Conservation (phyloP, 2,113 vertebrate genomes). For the Dunckerocampus dactyliophorus region DNA sequence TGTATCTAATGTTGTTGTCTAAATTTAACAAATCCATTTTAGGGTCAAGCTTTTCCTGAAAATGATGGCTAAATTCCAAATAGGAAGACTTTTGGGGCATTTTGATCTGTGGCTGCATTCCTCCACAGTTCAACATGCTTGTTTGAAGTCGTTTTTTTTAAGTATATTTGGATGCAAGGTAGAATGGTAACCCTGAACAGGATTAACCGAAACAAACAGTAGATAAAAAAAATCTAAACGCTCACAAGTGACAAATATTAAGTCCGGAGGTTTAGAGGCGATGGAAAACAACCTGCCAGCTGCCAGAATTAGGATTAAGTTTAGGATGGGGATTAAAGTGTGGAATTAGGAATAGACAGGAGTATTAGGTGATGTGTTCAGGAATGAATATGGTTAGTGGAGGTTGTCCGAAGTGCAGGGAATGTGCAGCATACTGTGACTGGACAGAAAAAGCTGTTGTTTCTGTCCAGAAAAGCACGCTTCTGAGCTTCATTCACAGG, state of each 20-base stretch:
- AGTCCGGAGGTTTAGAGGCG: constrained; percentile 5
- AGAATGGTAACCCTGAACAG: not conserved
- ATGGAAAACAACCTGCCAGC: constrained; percentile 38
- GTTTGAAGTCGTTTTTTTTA: not conserved
- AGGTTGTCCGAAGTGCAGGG: constrained; percentile 16
- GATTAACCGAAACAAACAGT: constrained; percentile 10
- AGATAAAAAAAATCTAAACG: constrained; percentile 6
- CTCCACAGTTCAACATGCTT: too few relatives aligned
- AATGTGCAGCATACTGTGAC: not conserved
- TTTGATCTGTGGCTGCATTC: too few relatives aligned
- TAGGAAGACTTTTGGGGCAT: too few relatives aligned
- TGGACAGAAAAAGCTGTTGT: constrained; percentile 13
- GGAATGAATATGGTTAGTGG: constrained; percentile 21
- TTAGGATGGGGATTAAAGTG: constrained; percentile 46
- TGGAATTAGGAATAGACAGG: constrained; percentile 36
- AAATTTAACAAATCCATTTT: too few relatives aligned
- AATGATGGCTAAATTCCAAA: too few relatives aligned
- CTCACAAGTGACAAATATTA: constrained; percentile 8
- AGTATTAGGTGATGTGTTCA: constrained; percentile 24
- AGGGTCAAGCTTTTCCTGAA: too few relatives aligned
- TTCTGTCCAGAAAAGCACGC: constrained; percentile 38
- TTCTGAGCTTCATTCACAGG: constrained; percentile 20
- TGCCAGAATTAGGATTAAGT: constrained; percentile 52
- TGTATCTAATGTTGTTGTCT: too few relatives aligned
- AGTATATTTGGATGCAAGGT: not conserved